A percentile compares a stretch with the other conserved stretches of the same genome.
Conservation (phyloP, 1,140 invertebrate genomes). For the Leucophenga varia region DNA sequence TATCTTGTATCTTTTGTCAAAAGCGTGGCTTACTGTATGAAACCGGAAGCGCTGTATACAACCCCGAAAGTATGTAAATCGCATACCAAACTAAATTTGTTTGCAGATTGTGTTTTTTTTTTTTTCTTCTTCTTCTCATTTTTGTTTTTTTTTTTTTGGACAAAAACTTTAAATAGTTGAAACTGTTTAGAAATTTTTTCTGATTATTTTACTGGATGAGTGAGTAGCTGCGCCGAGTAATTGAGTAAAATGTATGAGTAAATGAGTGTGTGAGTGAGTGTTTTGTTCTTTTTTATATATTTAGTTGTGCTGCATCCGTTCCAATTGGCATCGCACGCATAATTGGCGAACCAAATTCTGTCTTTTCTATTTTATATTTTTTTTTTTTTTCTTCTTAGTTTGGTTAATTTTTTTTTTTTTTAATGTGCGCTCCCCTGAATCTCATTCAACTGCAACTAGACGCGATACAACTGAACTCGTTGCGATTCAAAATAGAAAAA, state of each 20-base stretch:
- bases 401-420: no score
- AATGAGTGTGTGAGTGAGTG: slow-evolving; percentile 4
- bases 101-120: slow-evolving; percentile 17
- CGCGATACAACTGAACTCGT: no score
- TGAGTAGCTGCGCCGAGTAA: slow-evolving; percentile 17
- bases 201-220: slow-evolving; percentile 11
- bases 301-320: slow-evolving; percentile 41
- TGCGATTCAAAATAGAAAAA: no score
- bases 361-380: no score
- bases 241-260: slow-evolving; percentile 5
- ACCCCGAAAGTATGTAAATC: slow-evolving; percentile 24
- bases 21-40: background rate
- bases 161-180: slow-evolving; percentile 10
- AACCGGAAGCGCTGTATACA: slow-evolving; percentile 35
- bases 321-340: slow-evolving; percentile 52
- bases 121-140: no score
- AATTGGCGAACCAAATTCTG: slow-evolving; percentile 43
- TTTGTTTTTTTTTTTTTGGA: slow-evolving; percentile 7
- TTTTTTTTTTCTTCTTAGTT: no score
- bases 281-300: slow-evolving; percentile 25
- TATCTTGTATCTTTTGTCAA: background rate
- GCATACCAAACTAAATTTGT: slow-evolving; percentile 27
- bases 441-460: no score
- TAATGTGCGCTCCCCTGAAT: no score
- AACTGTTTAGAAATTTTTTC: no score